Percentiles rank a stretch among this genome's conserved stretches.
phyloP scores from a whole-genome alignment of 2,888 invertebrate genomes.

The Branchipolynoe longqiensis region DNA sequence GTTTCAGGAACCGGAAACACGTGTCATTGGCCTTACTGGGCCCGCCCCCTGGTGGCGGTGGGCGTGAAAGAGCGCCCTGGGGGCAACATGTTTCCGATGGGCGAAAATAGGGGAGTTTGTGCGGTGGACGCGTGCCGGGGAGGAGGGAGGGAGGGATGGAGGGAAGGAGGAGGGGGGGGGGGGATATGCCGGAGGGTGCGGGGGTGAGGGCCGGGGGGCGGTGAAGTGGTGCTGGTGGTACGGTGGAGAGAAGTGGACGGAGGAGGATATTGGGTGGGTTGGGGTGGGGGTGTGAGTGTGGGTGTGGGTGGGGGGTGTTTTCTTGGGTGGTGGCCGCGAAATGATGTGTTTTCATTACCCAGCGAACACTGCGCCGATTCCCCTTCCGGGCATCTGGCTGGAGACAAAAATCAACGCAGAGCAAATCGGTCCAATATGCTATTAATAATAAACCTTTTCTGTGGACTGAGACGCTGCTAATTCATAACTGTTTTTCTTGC shows the following conservation, averaged over 20 bases:
- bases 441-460: too few relatives aligned
- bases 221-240: not conserved
- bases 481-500: too few relatives aligned
- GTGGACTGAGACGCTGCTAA: too few relatives aligned
- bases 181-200: not conserved
- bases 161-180: not conserved
- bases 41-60: not conserved
- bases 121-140: not conserved
- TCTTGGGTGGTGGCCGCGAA: too few relatives aligned
- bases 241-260: not conserved
- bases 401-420: too few relatives aligned
- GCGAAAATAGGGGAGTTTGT: slow-evolving; percentile 31
- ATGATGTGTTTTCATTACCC: too few relatives aligned
- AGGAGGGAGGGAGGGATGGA: not conserved
- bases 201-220: not conserved
- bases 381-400: too few relatives aligned
- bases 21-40: slow-evolving; percentile 32
- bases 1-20: slow-evolving; percentile 11
- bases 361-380: too few relatives aligned
- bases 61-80: not conserved
- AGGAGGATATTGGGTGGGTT: not conserved
- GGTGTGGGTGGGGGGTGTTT: not conserved
- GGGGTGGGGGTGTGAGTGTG: not conserved
- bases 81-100: slow-evolving; percentile 13
- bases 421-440: too few relatives aligned